These are phyloP conservation scores for Myripristis jacobus DNA, from an alignment of 2,797 vertebrate genomes.

Conservation along the genomic window DNA sequence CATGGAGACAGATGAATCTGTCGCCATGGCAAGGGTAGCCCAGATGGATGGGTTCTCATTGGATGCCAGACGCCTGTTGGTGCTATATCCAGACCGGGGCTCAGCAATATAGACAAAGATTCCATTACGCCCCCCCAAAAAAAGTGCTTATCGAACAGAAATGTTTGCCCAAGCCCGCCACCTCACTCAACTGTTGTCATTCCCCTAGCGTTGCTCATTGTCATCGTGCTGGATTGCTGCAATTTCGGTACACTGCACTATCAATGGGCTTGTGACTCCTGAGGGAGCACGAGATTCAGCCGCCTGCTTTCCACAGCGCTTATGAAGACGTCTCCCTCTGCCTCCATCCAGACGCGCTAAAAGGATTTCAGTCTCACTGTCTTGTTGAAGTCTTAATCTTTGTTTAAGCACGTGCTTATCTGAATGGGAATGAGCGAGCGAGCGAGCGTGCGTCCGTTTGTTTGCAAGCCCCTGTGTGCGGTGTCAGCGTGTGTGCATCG, in stretches of 20 bases:
- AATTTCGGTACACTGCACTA: slow-evolving; percentile 30
- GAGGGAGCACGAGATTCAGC: slow-evolving; percentile 11
- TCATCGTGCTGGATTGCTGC: slow-evolving; percentile 63
- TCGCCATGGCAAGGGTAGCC: slow-evolving; percentile 44
- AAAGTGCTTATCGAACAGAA: slow-evolving; percentile 39
- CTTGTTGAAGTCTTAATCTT: slow-evolving; percentile 57
- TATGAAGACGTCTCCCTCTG: slow-evolving; percentile 6
- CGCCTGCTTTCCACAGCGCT: slow-evolving; percentile 11
- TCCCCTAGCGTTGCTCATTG: slow-evolving; percentile 33
- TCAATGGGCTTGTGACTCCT: slow-evolving; percentile 20
- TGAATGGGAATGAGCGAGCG: slow-evolving; percentile 41
- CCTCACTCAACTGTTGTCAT: slow-evolving; percentile 37
- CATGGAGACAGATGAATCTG: slow-evolving; percentile 53
- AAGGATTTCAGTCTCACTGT: slow-evolving; percentile 53
- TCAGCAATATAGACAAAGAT: slow-evolving; percentile 46
- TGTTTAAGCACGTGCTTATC: slow-evolving; percentile 49
- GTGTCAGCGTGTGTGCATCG: not conserved
- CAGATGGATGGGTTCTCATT: slow-evolving; percentile 64
- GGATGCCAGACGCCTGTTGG: slow-evolving; percentile 29
- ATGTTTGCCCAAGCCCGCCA: not conserved
- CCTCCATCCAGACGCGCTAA: slow-evolving; percentile 46
- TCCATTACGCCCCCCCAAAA: slow-evolving; percentile 56
- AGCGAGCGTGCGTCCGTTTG: not conserved
- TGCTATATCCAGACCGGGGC: slow-evolving; percentile 8
- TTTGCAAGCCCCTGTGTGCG: too few relatives aligned